Percentiles rank a stretch among this genome's conserved stretches.
phyloP scores from a whole-genome alignment of 2,797 vertebrate genomes.

The Hephaestus fuliginosus region DNA sequence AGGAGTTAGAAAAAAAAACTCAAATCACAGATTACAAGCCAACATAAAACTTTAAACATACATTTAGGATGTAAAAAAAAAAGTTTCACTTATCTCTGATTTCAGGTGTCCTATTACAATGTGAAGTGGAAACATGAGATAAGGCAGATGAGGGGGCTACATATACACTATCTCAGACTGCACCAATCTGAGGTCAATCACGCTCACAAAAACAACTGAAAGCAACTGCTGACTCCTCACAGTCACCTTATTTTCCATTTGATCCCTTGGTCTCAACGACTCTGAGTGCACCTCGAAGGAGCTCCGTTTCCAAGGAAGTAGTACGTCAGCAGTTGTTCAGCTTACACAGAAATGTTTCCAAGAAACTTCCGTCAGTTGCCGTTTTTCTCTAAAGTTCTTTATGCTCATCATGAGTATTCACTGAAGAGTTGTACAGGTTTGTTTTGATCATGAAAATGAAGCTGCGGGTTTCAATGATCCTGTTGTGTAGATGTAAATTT shows the following conservation, averaged over 20 bases:
- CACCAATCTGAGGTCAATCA: slow-evolving; percentile 7
- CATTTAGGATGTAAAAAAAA: neutral
- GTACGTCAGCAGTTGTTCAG: slow-evolving; percentile 9
- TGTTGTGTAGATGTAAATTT: neutral
- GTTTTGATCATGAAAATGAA: slow-evolving; percentile 1
- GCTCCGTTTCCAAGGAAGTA: slow-evolving; percentile 33
- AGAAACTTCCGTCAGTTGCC: slow-evolving; percentile 14
- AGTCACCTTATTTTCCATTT: neutral
- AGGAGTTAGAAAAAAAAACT: neutral
- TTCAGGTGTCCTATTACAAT: slow-evolving; percentile 5
- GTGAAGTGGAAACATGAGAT: slow-evolving; percentile 40
- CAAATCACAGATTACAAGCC: neutral
- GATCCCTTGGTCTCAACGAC: slow-evolving; percentile 17
- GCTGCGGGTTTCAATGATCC: neutral
- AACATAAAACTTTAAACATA: too few relatives aligned
- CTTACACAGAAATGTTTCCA: slow-evolving; percentile 21
- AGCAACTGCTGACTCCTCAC: slow-evolving; percentile 15
- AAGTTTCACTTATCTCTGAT: neutral
- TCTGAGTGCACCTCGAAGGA: neutral
- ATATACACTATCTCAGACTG: slow-evolving; percentile 22
- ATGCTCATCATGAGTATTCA: neutral
- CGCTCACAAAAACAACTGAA: slow-evolving; percentile 32
- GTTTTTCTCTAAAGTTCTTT: neutral
- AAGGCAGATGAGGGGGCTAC: slow-evolving; percentile 9
- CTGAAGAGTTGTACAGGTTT: neutral